These are phyloP conservation scores for Recurvirostra avosetta DNA, from an alignment of 2,113 vertebrate genomes.

Conservation along the genomic window DNA sequence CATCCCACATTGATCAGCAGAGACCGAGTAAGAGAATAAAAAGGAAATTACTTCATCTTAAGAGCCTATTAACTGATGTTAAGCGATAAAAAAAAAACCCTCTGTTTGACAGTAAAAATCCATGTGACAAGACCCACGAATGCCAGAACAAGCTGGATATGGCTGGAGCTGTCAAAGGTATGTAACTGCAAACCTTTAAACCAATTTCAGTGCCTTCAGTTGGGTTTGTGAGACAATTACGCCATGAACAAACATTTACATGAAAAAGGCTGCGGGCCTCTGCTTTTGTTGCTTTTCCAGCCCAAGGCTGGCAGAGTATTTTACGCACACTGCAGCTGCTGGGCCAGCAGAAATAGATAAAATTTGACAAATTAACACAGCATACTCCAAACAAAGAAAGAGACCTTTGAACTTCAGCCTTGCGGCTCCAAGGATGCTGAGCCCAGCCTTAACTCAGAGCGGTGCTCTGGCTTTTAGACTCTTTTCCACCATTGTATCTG, in stretches of 20 bases:
- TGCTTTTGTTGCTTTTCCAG: not conserved
- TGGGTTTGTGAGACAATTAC: not conserved
- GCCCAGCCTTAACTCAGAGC: not conserved
- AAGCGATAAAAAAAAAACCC: not conserved
- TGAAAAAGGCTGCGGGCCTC: not conserved
- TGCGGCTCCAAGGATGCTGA: not conserved
- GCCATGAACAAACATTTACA: not conserved
- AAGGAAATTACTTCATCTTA: constrained; percentile 38
- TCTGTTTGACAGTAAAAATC: not conserved
- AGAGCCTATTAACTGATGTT: not conserved
- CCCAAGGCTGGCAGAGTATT: not conserved
- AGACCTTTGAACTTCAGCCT: not conserved
- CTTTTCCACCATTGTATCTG: not conserved
- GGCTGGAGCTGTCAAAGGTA: not conserved
- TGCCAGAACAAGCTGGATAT: not conserved
- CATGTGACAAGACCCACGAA: not conserved
- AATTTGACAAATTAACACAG: constrained; percentile 15
- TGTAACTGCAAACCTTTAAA: not conserved
- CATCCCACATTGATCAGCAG: not conserved
- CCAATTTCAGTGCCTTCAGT: not conserved
- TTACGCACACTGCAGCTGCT: not conserved
- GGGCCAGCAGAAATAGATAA: not conserved
- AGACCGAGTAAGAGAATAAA: not conserved
- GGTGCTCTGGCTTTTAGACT: not conserved
- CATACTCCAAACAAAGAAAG: not conserved